phyloP scores from a whole-genome alignment of 2,888 invertebrate genomes.

The Lasioglossum oenotherae region DNA sequence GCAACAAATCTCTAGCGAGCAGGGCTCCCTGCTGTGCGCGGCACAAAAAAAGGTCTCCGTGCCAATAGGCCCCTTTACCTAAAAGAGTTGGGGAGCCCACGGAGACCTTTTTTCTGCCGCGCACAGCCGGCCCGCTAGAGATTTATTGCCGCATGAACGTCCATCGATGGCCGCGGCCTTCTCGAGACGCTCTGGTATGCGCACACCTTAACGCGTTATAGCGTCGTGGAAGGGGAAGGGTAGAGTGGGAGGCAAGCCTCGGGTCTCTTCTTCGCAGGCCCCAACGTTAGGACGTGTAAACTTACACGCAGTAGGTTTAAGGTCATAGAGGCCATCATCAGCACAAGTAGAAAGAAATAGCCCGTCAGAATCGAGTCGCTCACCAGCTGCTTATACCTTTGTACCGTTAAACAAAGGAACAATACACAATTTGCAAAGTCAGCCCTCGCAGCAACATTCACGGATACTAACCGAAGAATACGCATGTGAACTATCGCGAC shows the following conservation, averaged over 20 bases:
- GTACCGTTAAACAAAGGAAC: not conserved
- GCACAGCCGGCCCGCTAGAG: too few relatives aligned
- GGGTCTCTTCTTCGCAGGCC: too few relatives aligned
- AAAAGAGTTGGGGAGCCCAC: too few relatives aligned
- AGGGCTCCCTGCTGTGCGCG: too few relatives aligned
- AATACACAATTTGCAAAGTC: not conserved
- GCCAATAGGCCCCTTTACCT: too few relatives aligned
- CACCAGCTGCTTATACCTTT: not conserved
- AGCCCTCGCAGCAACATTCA: not conserved
- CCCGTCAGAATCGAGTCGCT: not conserved
- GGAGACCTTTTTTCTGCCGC: too few relatives aligned
- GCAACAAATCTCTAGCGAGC: too few relatives aligned
- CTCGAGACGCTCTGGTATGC: too few relatives aligned
- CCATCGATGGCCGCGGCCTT: too few relatives aligned
- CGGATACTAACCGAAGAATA: not conserved
- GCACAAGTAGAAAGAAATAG: not conserved
- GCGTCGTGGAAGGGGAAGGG: not conserved
- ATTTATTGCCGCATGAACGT: too few relatives aligned
- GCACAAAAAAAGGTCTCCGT: too few relatives aligned
- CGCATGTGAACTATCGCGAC: not conserved
- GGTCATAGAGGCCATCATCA: not conserved
- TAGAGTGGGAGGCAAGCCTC: not conserved
- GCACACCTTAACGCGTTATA: too few relatives aligned
- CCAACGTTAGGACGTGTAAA: not conserved
- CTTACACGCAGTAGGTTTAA: not conserved